Evolutionary conservation across 2,888 invertebrate species (phyloP).

Genomic region (Drosophila sordidapex): DNA sequence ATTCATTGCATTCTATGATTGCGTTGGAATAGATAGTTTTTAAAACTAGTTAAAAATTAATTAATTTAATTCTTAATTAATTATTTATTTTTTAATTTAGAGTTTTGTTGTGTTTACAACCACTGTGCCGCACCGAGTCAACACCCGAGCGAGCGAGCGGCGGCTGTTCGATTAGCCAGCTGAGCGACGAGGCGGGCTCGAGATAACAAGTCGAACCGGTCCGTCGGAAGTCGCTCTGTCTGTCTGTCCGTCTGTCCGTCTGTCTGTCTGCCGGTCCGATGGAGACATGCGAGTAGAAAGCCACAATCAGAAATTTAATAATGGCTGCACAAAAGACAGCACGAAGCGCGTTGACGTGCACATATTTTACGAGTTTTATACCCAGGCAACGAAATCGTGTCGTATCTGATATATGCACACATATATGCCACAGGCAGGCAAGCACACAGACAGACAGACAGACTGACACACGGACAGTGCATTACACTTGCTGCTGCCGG

Average conservation of each 20-base stretch:
- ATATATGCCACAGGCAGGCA: constrained; percentile 50
- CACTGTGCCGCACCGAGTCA: constrained; percentile 18
- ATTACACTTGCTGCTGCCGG: constrained; percentile 52
- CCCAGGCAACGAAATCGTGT: constrained; percentile 51
- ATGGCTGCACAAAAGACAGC: constrained; percentile 80
- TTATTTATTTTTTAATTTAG: background rate
- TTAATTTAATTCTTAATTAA: no score
- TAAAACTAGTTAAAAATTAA: no score
- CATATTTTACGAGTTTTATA: constrained; percentile 82
- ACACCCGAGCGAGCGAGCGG: constrained; percentile 27
- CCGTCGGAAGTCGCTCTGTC: constrained; percentile 32
- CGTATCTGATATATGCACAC: constrained; percentile 70
- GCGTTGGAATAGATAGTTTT: background rate
- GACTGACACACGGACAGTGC: constrained; percentile 8
- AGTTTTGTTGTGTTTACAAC: background rate
- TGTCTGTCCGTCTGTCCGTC: constrained; percentile 17
- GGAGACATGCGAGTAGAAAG: constrained; percentile 75
- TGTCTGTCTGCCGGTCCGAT: constrained; percentile 14
- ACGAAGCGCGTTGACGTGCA: constrained; percentile 80
- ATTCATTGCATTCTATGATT: background rate
- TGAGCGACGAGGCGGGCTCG: constrained; percentile 51
- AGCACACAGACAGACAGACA: background rate
- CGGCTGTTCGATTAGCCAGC: constrained; percentile 60
- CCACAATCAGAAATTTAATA: constrained; percentile 82
- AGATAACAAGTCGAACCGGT: constrained; percentile 77